Base-by-base conservation (phyloP, 1,140 invertebrate species). In the Platyscapa corneri region DNA sequence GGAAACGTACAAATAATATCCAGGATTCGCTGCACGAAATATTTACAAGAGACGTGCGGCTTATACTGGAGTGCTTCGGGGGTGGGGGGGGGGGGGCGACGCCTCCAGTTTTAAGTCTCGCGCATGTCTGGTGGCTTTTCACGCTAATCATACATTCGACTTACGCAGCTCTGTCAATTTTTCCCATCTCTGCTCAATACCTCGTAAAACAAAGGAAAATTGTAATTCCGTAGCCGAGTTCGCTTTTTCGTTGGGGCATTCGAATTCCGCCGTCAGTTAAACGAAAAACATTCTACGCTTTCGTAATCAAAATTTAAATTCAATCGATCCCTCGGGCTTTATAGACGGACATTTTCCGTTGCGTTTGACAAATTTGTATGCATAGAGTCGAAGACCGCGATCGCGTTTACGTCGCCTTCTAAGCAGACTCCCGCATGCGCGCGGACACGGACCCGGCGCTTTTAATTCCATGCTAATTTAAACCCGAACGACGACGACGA, bases 21-120 rank as follows among this genome's bases (percentile, higher is more conserved):
- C 70, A 85, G 83, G 87, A 91, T 90, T 91, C 90, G 87, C 87
- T 89, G 87, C 89, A 89, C 89, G 89, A 91, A 90, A 90, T 90
- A 90, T 89, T 90, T 89, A 89, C 77, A 87, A 87, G 86, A 87
- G 12, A 90, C 90, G 90, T 89, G 90, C 90, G 82, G 30, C 86
- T 87, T 85, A 81, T 91, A 87, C 85, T 64, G 88, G 90, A 82
- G n/a, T n/a, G n/a, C n/a, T n/a, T n/a, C n/a, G n/a, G n/a, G n/a
- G n/a, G n/a, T n/a, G n/a, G n/a, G n/a, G n/a, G n/a, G n/a, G n/a
- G n/a, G 72, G 78, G 81, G 56, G n/a, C 42, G 56, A 42, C n/a
- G 23, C 34, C 53, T 37, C 72, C 46, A 16, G 27, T 30, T 20
- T 37, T 30, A 53, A 53, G 46, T 53, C 32, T 74, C n/a, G n/a